Percentiles rank a stretch among this genome's conserved stretches.
Evolutionary conservation across 2,888 invertebrate genomes (phyloP).

Genomic region (Achlya flavicornis): DNA sequence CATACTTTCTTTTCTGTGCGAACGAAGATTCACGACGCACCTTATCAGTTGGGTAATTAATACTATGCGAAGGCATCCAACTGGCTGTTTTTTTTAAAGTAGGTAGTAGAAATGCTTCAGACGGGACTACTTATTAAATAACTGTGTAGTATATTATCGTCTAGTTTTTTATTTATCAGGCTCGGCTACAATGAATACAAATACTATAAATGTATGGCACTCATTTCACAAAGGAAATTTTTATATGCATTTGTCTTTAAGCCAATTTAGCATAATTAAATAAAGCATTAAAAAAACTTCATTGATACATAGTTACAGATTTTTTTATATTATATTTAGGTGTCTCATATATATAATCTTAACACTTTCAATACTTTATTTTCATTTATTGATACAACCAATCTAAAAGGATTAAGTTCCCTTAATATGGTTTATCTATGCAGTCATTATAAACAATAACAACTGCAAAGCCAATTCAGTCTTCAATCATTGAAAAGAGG

Average conservation of each 20-base stretch:
- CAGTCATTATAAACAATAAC: not conserved
- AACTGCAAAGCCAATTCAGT: constrained; percentile 47
- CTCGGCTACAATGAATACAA: no score
- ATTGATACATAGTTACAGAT: not conserved
- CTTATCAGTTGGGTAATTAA: no score
- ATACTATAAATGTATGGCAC: not conserved
- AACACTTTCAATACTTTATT: not conserved
- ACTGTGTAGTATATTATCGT: no score
- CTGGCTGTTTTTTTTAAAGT: no score
- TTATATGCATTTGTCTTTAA: no score
- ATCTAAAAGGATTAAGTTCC: not conserved
- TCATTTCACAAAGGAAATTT: not conserved
- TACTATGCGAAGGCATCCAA: no score
- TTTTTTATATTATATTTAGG: not conserved
- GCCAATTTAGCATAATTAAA: no score
- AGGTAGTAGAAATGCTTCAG: no score
- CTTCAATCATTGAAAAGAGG: constrained; percentile 56
- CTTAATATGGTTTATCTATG: not conserved
- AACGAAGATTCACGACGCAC: no score
- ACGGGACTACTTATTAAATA: no score
- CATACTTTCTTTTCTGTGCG: no score
- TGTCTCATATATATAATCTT: not conserved
- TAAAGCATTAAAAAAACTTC: not conserved
- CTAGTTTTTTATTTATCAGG: no score
- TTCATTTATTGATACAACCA: not conserved